phyloP scores from a whole-genome alignment of 2,797 vertebrate genomes.

The Antennarius maculatus region DNA sequence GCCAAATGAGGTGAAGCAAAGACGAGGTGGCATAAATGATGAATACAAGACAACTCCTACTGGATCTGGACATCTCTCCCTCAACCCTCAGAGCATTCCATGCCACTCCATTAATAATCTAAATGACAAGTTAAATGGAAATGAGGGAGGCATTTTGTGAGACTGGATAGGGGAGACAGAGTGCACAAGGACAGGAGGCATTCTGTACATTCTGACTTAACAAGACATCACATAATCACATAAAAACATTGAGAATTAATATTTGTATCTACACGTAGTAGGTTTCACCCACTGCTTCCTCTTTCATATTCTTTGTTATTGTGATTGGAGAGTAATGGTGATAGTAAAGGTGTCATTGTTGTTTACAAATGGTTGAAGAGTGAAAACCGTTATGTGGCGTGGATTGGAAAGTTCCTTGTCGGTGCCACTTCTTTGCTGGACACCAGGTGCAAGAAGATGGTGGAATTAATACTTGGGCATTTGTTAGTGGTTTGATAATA shows the following conservation, averaged over 20 bases:
- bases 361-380: not conserved
- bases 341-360: not conserved
- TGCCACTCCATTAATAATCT: conserved; percentile 46
- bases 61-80: conserved; percentile 69
- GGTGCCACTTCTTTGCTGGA: too few species aligned
- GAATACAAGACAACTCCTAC: conserved; percentile 71
- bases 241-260: conserved; percentile 1
- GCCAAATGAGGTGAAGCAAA: conserved; percentile 78
- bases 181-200: not conserved
- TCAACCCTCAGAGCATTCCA: conserved; percentile 57
- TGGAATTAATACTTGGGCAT: too few species aligned
- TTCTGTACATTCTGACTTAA: conserved; percentile 19
- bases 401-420: too few species aligned
- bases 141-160: conserved; percentile 28
- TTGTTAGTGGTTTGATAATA: not conserved
- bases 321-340: not conserved
- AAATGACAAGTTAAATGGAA: conserved; percentile 47
- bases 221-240: conserved; percentile 3
- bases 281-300: not conserved
- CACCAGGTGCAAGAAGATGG: too few species aligned
- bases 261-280: not conserved
- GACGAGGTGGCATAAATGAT: conserved; percentile 82
- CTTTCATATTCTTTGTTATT: not conserved
- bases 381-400: too few species aligned
- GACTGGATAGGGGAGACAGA: conserved; percentile 20